Percentiles rank a stretch among this genome's conserved stretches.
Evolutionary conservation across 2,113 vertebrate species (phyloP).

Genomic region (Noturus placidus): DNA sequence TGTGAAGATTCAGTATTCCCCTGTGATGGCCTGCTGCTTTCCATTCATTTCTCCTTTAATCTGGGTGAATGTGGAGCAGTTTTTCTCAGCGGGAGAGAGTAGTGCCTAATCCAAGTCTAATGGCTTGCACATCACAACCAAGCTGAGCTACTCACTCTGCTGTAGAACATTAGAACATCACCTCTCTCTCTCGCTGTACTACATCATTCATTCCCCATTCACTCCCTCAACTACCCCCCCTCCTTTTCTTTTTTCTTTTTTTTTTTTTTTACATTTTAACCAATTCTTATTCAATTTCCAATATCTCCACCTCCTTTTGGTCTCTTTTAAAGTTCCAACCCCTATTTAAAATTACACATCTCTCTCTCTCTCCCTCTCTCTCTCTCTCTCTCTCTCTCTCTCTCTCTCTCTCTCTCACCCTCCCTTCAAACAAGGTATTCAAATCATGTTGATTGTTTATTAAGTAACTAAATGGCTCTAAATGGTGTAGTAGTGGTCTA

Average conservation of each 20-base stretch:
- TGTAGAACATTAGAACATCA: not conserved
- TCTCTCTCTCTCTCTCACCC: slow-evolving; percentile 21
- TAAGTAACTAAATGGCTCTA: not conserved
- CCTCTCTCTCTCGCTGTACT: slow-evolving; percentile 22
- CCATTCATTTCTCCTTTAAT: slow-evolving; percentile 71
- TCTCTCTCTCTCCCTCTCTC: not conserved
- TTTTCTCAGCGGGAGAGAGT: slow-evolving; percentile 58
- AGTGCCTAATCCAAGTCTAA: slow-evolving; percentile 71
- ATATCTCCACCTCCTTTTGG: not conserved
- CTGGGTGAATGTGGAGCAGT: slow-evolving; percentile 74
- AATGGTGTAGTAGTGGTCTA: not conserved
- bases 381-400: no score
- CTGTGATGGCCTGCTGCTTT: slow-evolving; percentile 37
- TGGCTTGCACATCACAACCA: slow-evolving; percentile 50
- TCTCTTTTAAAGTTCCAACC: not conserved
- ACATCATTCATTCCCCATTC: not conserved
- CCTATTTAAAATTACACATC: not conserved
- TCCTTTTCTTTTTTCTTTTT: not conserved
- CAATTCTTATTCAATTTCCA: not conserved
- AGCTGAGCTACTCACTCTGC: slow-evolving; percentile 24
- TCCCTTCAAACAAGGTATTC: not conserved
- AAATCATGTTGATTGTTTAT: not conserved
- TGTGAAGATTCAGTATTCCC: slow-evolving; percentile 41
- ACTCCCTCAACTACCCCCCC: not conserved
- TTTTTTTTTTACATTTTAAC: not conserved